Base-by-base conservation (phyloP, 1,140 invertebrate species). In the Calephelis nemesis region DNA sequence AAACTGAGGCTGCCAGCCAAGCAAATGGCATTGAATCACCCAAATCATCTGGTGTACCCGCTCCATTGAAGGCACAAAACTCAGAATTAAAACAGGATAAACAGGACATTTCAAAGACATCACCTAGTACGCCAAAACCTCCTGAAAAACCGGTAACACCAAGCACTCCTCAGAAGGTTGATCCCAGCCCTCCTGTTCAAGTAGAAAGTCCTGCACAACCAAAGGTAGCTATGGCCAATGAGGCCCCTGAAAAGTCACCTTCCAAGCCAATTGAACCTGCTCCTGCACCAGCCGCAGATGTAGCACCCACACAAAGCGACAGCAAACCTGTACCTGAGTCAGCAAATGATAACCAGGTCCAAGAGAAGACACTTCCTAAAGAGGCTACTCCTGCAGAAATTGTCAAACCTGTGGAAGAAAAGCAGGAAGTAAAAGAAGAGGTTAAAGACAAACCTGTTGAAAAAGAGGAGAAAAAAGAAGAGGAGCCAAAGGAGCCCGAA, bases 1-100 rank as follows among this genome's bases (percentile, higher is more conserved):
- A 90, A 45, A 77, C 85, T 19, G 87, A 89, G 58, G 85, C 85
- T 7, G 83, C 82, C 63, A 79, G 76, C 47, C 87, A 83, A 45
- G 73, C 88, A 9, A 92, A 92, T 80, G 90, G 90, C 39, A 89
- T 90, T 73, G 90, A 92, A 10, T 88, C 84, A 7, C 81, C 84
- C 12, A 90, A 90, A 74, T 74, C 89, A 15, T 62, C 82, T 7
- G 90, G 78, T 75, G 81, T 82, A 54, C 78, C 86, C 7, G 19
- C 71, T 39, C 66, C 76, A 40, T 67, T 91, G 40, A 91, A 91
- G 74, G 79, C 87, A 50, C 84, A 85, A 13, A 88, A 90, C 62
- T 81, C 81, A 68, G 88, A 91, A 74, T 67, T 76, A 47, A 87
- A 88, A 62, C 87, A 89, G 70, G 86, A 88, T 6, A 92, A 90